Evolutionary conservation across 2,113 vertebrate species (phyloP).

Genomic region (Chlorodrepanis virens): DNA sequence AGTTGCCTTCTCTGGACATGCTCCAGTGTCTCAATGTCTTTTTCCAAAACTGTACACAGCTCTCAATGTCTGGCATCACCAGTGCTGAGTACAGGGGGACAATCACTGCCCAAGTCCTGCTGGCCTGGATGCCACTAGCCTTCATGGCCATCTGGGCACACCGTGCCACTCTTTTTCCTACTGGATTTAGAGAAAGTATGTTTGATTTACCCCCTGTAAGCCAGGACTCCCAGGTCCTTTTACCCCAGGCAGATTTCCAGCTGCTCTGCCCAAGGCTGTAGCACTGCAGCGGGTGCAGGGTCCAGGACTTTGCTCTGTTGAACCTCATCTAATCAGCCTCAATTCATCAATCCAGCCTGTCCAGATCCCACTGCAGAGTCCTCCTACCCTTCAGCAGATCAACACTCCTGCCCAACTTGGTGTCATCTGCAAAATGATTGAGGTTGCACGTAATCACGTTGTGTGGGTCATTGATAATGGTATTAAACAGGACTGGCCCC

Average conservation of each 20-base stretch:
- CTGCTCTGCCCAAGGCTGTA: background rate
- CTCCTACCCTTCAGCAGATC: background rate
- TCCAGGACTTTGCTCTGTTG: background rate
- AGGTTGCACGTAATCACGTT: background rate
- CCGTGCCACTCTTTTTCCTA: background rate
- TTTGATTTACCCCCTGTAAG: background rate
- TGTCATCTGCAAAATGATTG: background rate
- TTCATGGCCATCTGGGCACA: background rate
- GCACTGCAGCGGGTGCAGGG: fast-evolving
- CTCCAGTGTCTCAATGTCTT: background rate
- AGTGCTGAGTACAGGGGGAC: background rate
- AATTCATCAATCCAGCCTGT: background rate
- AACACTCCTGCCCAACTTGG: background rate
- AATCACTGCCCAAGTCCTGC: background rate
- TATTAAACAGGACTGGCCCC: background rate
- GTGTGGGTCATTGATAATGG: background rate
- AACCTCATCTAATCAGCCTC: background rate
- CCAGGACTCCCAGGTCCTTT: background rate
- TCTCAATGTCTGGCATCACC: fast-evolving
- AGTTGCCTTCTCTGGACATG: background rate
- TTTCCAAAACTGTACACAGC: background rate
- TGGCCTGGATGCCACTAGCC: fast-evolving
- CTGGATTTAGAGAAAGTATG: background rate
- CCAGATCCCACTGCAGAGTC: background rate
- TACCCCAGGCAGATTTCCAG: background rate